phyloP scores from a whole-genome alignment of 2,113 vertebrate species.

The Mesoclemmys tuberculata region DNA sequence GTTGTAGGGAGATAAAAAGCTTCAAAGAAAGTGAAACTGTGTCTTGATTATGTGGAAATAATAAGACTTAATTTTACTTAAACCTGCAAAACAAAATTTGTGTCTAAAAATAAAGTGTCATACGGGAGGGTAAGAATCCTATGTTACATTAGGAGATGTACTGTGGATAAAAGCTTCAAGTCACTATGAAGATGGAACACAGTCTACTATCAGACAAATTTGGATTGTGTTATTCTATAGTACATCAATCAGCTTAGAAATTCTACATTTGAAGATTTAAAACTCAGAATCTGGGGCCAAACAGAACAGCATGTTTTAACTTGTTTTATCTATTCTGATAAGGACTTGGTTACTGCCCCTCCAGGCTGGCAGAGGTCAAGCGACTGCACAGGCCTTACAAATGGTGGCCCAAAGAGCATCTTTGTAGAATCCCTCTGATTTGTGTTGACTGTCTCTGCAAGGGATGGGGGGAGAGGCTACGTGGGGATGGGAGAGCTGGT shows the following conservation, averaged over 20 bases:
- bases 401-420: not conserved
- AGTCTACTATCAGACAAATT: accelerated
- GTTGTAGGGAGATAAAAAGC: constrained; percentile 62
- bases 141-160: accelerated
- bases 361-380: not conserved
- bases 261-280: not conserved
- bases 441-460: too few relatives aligned
- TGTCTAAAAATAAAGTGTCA: not conserved
- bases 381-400: not conserved
- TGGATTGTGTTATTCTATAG: not conserved
- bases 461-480: too few relatives aligned
- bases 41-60: constrained; percentile 53
- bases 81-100: not conserved
- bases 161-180: accelerated
- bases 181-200: accelerated
- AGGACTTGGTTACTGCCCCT: not conserved
- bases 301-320: accelerated
- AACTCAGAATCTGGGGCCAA: not conserved
- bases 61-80: not conserved
- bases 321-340: not conserved
- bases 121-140: not conserved
- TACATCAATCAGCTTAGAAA: not conserved
- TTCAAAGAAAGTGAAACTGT: constrained; percentile 71
- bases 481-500: not conserved
- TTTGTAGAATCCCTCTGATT: not conserved